phyloP scores from a whole-genome alignment of 2,888 invertebrate species.

The Electrophaes corylata region DNA sequence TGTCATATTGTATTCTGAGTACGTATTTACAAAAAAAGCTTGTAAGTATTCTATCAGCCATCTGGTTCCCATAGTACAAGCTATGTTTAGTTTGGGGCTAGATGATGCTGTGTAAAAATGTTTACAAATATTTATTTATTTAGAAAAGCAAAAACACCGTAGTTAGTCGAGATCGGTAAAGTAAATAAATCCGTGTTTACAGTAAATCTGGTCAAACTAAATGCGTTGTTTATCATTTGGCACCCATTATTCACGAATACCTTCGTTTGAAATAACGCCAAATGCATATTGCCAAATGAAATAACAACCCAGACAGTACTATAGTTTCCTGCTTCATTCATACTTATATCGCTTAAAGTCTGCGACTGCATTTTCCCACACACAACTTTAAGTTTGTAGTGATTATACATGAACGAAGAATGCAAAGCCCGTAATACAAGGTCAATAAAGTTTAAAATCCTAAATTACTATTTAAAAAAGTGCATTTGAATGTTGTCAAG shows the following conservation, averaged over 20 bases:
- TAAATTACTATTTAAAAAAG: constrained; percentile 26
- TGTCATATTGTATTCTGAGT: no score
- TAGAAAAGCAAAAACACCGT: background rate
- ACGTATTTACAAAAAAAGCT: no score
- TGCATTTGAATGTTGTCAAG: constrained; percentile 23
- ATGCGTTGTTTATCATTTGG: constrained; percentile 63
- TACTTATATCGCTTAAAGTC: constrained; percentile 47
- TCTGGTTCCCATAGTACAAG: no score
- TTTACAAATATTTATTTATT: no score
- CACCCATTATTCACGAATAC: constrained; percentile 56
- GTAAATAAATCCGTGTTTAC: constrained; percentile 42
- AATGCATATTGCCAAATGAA: constrained; percentile 75
- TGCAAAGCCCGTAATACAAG: constrained; percentile 7
- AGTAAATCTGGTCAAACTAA: constrained; percentile 43
- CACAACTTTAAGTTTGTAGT: constrained; percentile 29
- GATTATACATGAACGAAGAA: background rate
- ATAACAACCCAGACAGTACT: constrained; percentile 70
- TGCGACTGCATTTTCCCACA: constrained; percentile 42
- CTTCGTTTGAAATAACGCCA: constrained; percentile 71
- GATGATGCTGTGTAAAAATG: no score
- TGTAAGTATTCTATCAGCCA: no score
- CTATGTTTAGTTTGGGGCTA: no score
- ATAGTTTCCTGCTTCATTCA: constrained; percentile 50
- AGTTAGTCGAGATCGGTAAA: background rate
- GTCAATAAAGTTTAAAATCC: constrained; percentile 26